Percentiles rank a stretch among this genome's conserved stretches.
Evolutionary conservation across 2,888 invertebrate genomes (phyloP).

Genomic region (Euproctis similis): DNA sequence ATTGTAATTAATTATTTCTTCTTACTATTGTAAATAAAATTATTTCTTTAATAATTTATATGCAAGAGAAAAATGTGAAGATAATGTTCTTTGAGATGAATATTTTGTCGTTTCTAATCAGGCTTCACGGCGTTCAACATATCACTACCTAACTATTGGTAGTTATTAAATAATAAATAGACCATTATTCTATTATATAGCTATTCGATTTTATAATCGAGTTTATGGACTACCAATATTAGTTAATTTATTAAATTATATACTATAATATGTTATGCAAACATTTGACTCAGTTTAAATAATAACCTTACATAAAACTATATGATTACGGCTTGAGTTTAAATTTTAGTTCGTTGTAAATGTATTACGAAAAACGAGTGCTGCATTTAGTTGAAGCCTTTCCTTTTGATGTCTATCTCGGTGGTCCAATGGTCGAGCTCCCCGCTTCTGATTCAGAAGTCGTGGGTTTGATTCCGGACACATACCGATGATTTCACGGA

Average conservation of each 20-base stretch:
- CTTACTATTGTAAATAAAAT: no score
- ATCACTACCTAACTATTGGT: slow-evolving; percentile 32
- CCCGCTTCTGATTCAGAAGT: no score
- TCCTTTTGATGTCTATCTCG: no score
- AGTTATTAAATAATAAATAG: slow-evolving; percentile 40
- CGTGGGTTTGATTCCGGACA: no score
- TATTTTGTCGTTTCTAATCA: no score
- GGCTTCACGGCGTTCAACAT: slow-evolving; percentile 26
- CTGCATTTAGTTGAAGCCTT: slow-evolving; percentile 14
- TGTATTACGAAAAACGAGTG: slow-evolving; percentile 14
- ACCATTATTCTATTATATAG: slow-evolving; percentile 31
- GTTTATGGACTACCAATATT: slow-evolving; percentile 22
- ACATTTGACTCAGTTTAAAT: slow-evolving; percentile 17
- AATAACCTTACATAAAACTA: slow-evolving; percentile 20
- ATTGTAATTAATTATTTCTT: no score
- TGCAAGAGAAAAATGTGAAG: no score
- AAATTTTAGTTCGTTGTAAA: slow-evolving; percentile 16
- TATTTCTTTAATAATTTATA: no score
- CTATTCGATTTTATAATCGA: slow-evolving; percentile 29
- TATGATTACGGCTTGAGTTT: slow-evolving; percentile 11
- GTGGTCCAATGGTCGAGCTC: no score
- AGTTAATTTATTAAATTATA: slow-evolving; percentile 22
- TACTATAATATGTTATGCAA: slow-evolving; percentile 19
- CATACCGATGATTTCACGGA: no score
- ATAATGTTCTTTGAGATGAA: no score